Conservation (phyloP, 2,797 vertebrate species). For the Astyanax mexicanus region DNA sequence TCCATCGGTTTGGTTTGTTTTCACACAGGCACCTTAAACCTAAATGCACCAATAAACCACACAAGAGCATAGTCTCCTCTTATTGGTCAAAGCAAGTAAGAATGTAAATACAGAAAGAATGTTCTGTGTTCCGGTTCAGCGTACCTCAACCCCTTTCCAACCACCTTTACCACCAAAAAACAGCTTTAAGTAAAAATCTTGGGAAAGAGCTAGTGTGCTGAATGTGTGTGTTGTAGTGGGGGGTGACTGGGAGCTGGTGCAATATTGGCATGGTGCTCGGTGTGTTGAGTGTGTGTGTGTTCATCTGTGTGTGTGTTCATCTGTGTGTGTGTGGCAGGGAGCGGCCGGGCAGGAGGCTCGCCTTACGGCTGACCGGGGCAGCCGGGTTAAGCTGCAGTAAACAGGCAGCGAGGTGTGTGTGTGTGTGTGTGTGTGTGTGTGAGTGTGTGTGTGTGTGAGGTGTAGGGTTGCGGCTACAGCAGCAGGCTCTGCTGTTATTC, state of each 20-base stretch:
- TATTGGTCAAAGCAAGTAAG: too few species aligned
- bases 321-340: conserved; percentile 10
- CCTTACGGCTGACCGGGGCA: conserved; percentile 43
- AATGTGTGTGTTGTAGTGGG: conserved; percentile 40
- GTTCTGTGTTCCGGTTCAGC: too few species aligned
- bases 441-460: conserved; percentile 1
- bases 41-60: too few species aligned
- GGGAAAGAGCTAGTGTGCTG: too few species aligned
- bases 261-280: conserved; percentile 24
- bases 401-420: conserved; percentile 24
- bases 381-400: conserved; percentile 57
- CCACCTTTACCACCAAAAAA: too few species aligned
- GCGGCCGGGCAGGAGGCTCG: conserved; percentile 24
- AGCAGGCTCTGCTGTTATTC: conserved; percentile 41
- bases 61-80: too few species aligned
- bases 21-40: too few species aligned
- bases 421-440: conserved; percentile 7
- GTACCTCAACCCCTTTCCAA: too few species aligned
- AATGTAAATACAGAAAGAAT: too few species aligned
- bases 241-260: not conserved
- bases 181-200: too few species aligned
- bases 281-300: conserved; percentile 18
- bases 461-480: conserved; percentile 47
- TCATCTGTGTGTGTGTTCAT: conserved; percentile 22
- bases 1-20: too few species aligned